Conservation (phyloP, 2,888 invertebrate species). For the Hirtodrosophila alboralis region DNA sequence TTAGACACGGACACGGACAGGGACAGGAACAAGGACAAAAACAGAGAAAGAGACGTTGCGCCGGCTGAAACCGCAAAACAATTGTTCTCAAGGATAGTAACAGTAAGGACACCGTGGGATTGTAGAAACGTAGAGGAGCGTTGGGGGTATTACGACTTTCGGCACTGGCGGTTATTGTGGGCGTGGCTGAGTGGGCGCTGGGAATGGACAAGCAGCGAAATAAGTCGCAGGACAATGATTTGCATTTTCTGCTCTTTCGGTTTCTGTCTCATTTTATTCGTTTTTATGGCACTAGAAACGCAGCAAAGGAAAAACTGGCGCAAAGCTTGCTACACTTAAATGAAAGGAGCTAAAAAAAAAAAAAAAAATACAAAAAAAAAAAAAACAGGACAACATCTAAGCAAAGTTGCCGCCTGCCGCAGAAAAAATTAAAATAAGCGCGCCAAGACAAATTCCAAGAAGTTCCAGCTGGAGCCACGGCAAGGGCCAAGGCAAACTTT, state of each 20-base stretch:
- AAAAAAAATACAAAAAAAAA: too few relatives aligned
- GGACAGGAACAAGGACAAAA: slow-evolving; percentile 7
- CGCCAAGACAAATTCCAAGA: slow-evolving; percentile 58
- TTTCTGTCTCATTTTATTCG: slow-evolving; percentile 56
- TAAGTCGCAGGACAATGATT: slow-evolving; percentile 68
- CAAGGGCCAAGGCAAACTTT: slow-evolving; percentile 35
- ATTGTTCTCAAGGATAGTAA: slow-evolving; percentile 46
- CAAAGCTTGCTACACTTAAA: slow-evolving; percentile 35
- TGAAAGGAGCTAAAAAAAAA: slow-evolving; percentile 24
- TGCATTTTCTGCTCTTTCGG: slow-evolving; percentile 70
- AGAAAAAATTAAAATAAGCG: slow-evolving; percentile 67
- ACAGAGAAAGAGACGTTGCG: slow-evolving; percentile 1
- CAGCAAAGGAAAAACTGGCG: slow-evolving; percentile 42
- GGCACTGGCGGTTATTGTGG: slow-evolving; percentile 24
- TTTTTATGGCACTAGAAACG: slow-evolving; percentile 66
- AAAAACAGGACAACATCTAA: slow-evolving; percentile 27
- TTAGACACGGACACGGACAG: slow-evolving; percentile 35
- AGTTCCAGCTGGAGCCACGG: slow-evolving; percentile 46
- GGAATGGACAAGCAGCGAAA: slow-evolving; percentile 14
- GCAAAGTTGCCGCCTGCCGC: slow-evolving; percentile 31
- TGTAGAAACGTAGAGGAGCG: slow-evolving; percentile 14
- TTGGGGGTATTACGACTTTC: slow-evolving; percentile 24
- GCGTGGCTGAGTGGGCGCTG: slow-evolving; percentile 6
- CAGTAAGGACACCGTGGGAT: slow-evolving; percentile 27
- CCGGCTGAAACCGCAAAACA: slow-evolving; percentile 53